Evolutionary conservation across 2,113 vertebrate genomes (phyloP), one percentile per base, ranked within the genome.

Genomic region (Sapajus apella): DNA sequence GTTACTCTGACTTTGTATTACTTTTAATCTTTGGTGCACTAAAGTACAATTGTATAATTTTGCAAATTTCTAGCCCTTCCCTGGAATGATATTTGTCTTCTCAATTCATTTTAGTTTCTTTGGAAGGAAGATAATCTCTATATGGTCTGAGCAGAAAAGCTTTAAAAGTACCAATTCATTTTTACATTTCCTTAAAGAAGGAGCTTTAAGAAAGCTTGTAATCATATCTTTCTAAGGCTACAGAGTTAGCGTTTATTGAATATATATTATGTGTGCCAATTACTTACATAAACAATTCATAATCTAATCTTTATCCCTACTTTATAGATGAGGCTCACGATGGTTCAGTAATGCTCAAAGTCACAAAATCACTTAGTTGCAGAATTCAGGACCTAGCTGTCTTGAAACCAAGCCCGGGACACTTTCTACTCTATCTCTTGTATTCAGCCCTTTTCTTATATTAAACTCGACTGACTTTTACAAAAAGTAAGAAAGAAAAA

Each of bases 381-480:
- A 50, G 64, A 79, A 83, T 61, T 23, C 7, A 64, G 13, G 18
- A 56, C 4, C 27, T 75, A 52, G 45, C 66, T 86, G 32, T 93
- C 47, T 7, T 4, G 80, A 87, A 94, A 92, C 12, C 47, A 95
- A 82, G 72, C 32, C 37, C 14, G 40, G 35, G 32, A 43, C n/a
- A 80, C 8, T 64, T 94, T 77, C 50, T 45, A 8, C 30, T 30
- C 21, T 11, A 20, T 2, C 1, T 17, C 5, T 14, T 32, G 30
- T 17, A 66, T 70, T 61, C n/a, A 40, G 66, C 1, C 61, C 52
- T 81, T 72, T 82, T 75, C 55, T 16, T 86, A 45, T 82, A 94
- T n/a, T 92, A 80, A 97, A 96, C 7, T 96, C 32, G 43, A 84
- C 64, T 79, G 72, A 93, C 87, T 2, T n/a, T 40, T 32, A 95